Conservation (phyloP, 1,140 invertebrate species). For the Conus betulinus region DNA sequence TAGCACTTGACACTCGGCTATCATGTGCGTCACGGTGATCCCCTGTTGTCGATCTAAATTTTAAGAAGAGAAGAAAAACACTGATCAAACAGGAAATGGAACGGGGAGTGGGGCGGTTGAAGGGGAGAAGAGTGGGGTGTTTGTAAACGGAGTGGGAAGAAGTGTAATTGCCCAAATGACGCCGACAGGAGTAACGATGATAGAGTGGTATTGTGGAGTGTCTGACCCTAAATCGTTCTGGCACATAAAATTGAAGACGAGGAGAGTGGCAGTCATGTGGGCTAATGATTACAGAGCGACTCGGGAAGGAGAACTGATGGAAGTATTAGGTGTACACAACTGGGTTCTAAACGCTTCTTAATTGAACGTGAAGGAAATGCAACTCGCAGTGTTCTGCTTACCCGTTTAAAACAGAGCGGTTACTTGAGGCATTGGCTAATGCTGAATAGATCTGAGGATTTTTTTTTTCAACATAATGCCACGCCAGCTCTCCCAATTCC, state of each 20-base stretch:
- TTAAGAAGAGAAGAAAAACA: no score
- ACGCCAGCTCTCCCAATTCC: not conserved
- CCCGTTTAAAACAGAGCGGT: not conserved
- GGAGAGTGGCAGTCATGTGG: not conserved
- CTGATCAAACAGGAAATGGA: not conserved
- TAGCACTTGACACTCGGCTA: no score
- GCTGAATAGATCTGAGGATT: not conserved
- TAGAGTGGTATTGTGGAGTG: not conserved
- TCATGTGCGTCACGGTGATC: no score
- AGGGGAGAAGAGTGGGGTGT: not conserved
- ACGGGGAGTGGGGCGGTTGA: not conserved
- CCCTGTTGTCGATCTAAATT: no score
- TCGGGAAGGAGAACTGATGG: not conserved
- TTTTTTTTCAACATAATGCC: no score
- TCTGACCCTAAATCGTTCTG: not conserved
- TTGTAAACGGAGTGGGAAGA: no score
- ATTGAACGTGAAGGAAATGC: not conserved
- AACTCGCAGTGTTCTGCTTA: not conserved
- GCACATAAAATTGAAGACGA: not conserved
- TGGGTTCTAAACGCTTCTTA: not conserved
- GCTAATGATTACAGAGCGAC: not conserved
- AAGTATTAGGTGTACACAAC: not conserved
- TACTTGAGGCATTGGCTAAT: not conserved
- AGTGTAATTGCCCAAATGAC: no score
- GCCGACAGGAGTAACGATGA: not conserved